A percentile compares a stretch with the other conserved stretches of the same genome.
Conservation (phyloP, 2,888 invertebrate genomes). For the Molorchus minor region DNA sequence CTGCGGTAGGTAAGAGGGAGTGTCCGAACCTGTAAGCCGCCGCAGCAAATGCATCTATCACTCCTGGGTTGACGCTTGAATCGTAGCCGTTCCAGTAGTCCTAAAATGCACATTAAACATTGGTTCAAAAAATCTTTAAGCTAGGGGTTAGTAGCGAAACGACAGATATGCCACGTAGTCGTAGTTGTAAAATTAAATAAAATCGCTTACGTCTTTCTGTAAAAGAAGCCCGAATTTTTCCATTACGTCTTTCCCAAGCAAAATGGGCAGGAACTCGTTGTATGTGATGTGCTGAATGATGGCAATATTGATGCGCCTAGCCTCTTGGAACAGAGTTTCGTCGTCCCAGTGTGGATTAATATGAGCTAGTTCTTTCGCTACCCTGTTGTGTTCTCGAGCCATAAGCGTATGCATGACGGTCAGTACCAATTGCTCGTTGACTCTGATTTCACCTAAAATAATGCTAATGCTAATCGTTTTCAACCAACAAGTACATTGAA, state of each 20-base stretch:
- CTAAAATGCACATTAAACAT: too few species aligned
- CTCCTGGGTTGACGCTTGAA: constrained; percentile 83
- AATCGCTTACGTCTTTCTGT: constrained; percentile 73
- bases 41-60: constrained; percentile 89
- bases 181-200: not conserved
- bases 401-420: constrained; percentile 92
- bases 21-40: constrained; percentile 94
- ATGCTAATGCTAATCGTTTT: not conserved
- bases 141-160: too few species aligned
- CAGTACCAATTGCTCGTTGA: constrained; percentile 89
- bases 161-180: too few species aligned
- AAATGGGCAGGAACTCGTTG: constrained; percentile 89
- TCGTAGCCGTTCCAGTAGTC: constrained; percentile 88
- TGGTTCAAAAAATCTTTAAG: too few species aligned
- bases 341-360: constrained; percentile 95
- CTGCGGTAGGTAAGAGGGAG: constrained; percentile 87
- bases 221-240: constrained; percentile 87
- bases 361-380: constrained; percentile 77
- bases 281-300: constrained; percentile 90
- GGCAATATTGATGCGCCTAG: constrained; percentile 84
- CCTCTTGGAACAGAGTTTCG: constrained; percentile 89
- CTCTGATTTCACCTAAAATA: constrained; percentile 82
- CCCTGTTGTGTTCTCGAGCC: constrained; percentile 90
- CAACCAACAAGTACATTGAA: not conserved
- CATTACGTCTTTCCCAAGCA: constrained; percentile 91